These are phyloP conservation scores for Phalera bucephala DNA, from an alignment of 2,888 invertebrate species.

Conservation along the genomic window DNA sequence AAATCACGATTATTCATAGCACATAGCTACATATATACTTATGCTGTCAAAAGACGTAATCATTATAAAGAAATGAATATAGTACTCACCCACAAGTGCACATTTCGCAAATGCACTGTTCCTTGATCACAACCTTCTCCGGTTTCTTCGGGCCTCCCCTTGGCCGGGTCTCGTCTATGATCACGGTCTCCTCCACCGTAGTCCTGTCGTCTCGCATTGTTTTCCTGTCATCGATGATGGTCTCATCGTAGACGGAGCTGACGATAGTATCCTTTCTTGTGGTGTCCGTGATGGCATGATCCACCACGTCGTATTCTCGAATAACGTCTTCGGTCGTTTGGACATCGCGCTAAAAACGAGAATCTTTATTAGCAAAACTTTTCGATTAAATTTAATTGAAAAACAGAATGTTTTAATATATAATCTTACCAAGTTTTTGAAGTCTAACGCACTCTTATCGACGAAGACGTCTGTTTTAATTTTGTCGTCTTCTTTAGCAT, in stretches of 20 bases:
- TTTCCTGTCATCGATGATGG: conserved; percentile 70
- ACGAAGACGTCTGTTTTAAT: conserved; percentile 77
- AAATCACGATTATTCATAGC: not conserved
- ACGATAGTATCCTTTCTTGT: conserved; percentile 67
- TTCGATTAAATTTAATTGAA: too few relatives aligned
- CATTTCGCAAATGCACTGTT: conserved; percentile 94
- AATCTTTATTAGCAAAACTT: too few relatives aligned
- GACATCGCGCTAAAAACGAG: conserved; percentile 69
- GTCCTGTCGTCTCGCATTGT: conserved; percentile 74
- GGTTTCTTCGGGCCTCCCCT: conserved; percentile 72
- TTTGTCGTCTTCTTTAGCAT: conserved; percentile 77
- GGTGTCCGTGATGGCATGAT: conserved; percentile 75
- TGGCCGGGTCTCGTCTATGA: conserved; percentile 66
- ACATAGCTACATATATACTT: conserved; percentile 1
- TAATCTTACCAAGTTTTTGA: conserved; percentile 76
- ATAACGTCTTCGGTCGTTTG: conserved; percentile 74
- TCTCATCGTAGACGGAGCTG: conserved; percentile 75
- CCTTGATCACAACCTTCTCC: conserved; percentile 80
- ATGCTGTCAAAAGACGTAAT: conserved; percentile 24
- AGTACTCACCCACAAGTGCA: conserved; percentile 94
- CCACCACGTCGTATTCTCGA: conserved; percentile 76
- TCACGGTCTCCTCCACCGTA: conserved; percentile 58
- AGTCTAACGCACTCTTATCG: conserved; percentile 77
- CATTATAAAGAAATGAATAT: not conserved
- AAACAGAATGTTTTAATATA: not conserved